Evolutionary conservation across 2,113 vertebrate genomes (phyloP).

Genomic region (Alces alces): DNA sequence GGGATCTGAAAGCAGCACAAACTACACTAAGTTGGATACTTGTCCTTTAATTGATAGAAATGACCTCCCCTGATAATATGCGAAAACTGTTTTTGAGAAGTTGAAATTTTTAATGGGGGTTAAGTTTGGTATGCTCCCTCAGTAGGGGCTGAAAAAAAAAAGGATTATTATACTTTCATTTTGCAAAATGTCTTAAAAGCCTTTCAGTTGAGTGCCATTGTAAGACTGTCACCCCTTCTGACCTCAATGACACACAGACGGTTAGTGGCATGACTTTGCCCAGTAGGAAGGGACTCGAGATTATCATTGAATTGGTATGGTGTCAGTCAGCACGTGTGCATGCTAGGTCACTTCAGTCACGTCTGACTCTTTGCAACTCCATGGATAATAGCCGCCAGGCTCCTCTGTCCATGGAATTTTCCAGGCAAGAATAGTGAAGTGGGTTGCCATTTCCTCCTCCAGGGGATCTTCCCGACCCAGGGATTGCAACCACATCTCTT

Average conservation of each 20-base stretch:
- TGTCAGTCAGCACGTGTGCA: constrained; percentile 45
- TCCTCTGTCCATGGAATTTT: neutral
- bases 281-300: constrained; percentile 50
- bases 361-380: neutral
- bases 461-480: neutral
- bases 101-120: neutral
- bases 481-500: neutral
- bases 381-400: neutral
- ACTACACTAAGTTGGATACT: neutral
- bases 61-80: neutral
- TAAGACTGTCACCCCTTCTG: neutral
- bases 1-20: neutral
- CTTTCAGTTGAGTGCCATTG: constrained; percentile 20
- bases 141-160: neutral
- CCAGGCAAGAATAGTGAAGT: neutral
- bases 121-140: neutral
- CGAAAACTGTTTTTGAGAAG: neutral
- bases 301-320: constrained; percentile 62
- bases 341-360: neutral
- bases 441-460: neutral
- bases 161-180: constrained; percentile 22
- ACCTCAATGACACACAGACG: neutral
- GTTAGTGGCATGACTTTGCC: constrained; percentile 39
- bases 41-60: neutral
- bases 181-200: constrained; percentile 62